Conservation (phyloP, 2,113 vertebrate genomes). For the Ictalurus punctatus region DNA sequence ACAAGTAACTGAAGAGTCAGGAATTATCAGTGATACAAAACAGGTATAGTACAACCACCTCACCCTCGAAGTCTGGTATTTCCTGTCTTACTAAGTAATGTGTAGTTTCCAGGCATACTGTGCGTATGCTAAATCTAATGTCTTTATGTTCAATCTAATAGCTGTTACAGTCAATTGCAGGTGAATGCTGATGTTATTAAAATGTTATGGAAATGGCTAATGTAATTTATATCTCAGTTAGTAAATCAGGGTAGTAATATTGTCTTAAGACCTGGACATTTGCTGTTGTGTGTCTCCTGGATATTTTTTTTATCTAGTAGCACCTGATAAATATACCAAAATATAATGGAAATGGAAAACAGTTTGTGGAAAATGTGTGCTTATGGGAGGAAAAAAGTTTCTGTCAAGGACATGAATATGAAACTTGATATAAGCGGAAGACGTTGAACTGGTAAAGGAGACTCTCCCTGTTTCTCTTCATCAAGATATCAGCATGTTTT, state of each 20-base stretch:
- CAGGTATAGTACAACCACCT: conserved; percentile 10
- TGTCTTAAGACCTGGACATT: background rate
- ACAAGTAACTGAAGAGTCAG: background rate
- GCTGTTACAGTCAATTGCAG: background rate
- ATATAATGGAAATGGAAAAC: background rate
- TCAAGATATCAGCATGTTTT: background rate
- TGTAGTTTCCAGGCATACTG: background rate
- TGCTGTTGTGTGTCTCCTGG: background rate
- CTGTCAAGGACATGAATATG: background rate
- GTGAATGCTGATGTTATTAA: background rate
- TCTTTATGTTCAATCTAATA: background rate
- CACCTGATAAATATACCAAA: background rate
- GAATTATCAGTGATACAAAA: background rate
- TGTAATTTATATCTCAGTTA: background rate
- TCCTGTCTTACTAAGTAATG: background rate
- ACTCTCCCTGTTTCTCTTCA: background rate
- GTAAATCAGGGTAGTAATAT: no score
- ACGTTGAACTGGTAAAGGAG: background rate
- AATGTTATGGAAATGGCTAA: background rate
- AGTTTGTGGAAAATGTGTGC: background rate
- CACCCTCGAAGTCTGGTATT: background rate
- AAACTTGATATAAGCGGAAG: background rate
- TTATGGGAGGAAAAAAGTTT: background rate
- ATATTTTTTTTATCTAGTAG: background rate
- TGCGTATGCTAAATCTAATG: background rate